Base-by-base conservation (phyloP, 2,113 vertebrate species). In the Lepus timidus region DNA sequence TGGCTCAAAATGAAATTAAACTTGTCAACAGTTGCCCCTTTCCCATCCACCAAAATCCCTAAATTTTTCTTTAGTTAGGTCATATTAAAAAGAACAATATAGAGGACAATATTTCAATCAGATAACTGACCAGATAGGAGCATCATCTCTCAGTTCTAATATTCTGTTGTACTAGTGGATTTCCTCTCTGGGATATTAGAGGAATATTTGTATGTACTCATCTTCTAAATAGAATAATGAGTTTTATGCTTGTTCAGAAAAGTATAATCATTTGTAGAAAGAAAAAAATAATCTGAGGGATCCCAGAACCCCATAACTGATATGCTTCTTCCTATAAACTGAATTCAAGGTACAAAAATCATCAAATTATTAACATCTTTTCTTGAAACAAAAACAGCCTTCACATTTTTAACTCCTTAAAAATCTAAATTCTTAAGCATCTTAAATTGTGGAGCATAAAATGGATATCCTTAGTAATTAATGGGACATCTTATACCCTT, bases 1-100 rank as follows among this genome's bases (percentile, higher is more conserved):
- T 95, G 36, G 74, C 84, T 79, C 64, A 92, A 95, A 92, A 96
- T 96, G 36, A 97, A 97, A 96, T 94, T 94, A 95, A 96, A 96
- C n/a, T 85, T 97, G 78, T 96, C 81, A 96, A 93, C 33, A 84
- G 11, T 39, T 75, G 52, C 25, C n/a, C 39, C 44, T 55, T 96
- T 93, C 7, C 44, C 31, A 75, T 61, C 39, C 29, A 84, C 49
- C 39, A 95, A 91, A 92, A 87, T 76, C 44, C 62, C 27, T 12
- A 85, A 94, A 91, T 64, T 85, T 94, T 82, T 84, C 71, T 92
- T 94, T 92, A 82, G 20, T 81, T 64, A 85, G 29, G 22, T 85
- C 49, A 61, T 83, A 58, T 88, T 78, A 85, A 92, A 36, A 9
- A 74, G 44, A 88, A 91, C 12, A 84, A 67, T 52, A 13, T 58